Evolutionary conservation across 2,113 vertebrate species (phyloP), one percentile per base, ranked within the genome.

Genomic region (Mus spicilegus): DNA sequence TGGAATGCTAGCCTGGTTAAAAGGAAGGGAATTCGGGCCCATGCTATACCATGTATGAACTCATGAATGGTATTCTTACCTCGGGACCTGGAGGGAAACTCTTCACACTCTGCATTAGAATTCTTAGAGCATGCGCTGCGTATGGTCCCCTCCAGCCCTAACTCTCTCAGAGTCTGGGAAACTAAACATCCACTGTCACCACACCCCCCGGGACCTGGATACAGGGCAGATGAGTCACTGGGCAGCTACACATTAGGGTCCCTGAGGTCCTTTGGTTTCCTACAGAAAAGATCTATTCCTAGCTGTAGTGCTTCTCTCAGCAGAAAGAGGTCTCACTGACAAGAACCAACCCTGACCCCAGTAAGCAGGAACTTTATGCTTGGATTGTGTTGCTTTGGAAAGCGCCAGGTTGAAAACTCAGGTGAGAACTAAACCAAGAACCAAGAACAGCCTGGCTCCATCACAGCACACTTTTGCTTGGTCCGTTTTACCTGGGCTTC

Each of bases 381-480:
- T 22, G 46, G 58, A 49, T 54, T 58, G 36, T 0, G 24, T 3
- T 0, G 6, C 78, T 87, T 39, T 82, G 49, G 94, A 61, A 87
- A 63, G 11, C 58, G 46, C 67, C 92, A 78, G 93, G 54, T 51
- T 87, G 94, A 86, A 58, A 39, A 78, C 33, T 42, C 42, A 42
- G 42, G 58, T 33, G 77, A 93, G 75, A 87, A 78, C 22, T 58
- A 69, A 20, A 36, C 77, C 36, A 6, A 10, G 63, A 89, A 82
- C 95, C 82, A 42, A 4, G 78, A 24, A 36, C 63, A 22, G 56
- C 49, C 7, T 4, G 1, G 24, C 92, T 33, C 9, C 49, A 22
- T 17, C 0, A 0, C 3, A n/a, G 33, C 0, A 1, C 9, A 54
- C 70, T 90, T 86, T 46, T 30, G n/a, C 61, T 67, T 69, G 7